Evolutionary conservation across 1,140 invertebrate genomes (phyloP).

Genomic region (Solenopsis fugax): DNA sequence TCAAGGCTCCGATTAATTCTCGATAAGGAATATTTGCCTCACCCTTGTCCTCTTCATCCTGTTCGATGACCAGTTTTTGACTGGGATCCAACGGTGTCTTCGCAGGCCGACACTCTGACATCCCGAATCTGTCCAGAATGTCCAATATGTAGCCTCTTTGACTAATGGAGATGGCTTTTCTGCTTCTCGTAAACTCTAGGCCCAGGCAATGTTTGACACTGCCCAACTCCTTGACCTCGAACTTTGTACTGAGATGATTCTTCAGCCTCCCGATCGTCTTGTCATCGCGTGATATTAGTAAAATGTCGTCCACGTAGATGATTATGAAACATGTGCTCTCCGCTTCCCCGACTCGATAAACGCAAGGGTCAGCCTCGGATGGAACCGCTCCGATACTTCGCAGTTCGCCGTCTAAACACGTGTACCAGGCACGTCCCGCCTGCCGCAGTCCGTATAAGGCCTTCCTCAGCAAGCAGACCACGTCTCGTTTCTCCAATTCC

Average conservation of each 20-base stretch:
- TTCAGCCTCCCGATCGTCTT: too few species aligned
- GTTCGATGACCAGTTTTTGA: constrained; percentile 28
- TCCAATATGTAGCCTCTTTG: constrained; percentile 65
- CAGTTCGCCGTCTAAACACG: too few species aligned
- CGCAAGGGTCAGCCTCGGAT: background rate
- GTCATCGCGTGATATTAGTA: too few species aligned
- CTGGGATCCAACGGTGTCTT: too few species aligned
- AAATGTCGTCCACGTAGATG: too few species aligned
- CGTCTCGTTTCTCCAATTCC: background rate
- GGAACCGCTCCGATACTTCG: too few species aligned
- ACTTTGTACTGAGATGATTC: constrained; percentile 93
- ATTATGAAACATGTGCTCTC: background rate
- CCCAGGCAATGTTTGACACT: too few species aligned
- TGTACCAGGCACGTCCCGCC: too few species aligned
- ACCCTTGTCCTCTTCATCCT: constrained; percentile 12
- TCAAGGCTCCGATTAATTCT: too few species aligned
- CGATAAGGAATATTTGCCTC: too few species aligned
- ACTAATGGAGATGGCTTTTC: background rate
- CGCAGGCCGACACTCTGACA: too few species aligned
- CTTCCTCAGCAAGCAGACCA: constrained; percentile 42
- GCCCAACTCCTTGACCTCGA: constrained; percentile 70
- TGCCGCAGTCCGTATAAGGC: constrained; percentile 61
- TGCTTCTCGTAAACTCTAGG: constrained; percentile 70
- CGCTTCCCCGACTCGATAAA: background rate
- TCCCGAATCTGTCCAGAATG: constrained; percentile 62